Evolutionary conservation across 2,888 invertebrate genomes (phyloP).

Genomic region (Diarsia mendica): DNA sequence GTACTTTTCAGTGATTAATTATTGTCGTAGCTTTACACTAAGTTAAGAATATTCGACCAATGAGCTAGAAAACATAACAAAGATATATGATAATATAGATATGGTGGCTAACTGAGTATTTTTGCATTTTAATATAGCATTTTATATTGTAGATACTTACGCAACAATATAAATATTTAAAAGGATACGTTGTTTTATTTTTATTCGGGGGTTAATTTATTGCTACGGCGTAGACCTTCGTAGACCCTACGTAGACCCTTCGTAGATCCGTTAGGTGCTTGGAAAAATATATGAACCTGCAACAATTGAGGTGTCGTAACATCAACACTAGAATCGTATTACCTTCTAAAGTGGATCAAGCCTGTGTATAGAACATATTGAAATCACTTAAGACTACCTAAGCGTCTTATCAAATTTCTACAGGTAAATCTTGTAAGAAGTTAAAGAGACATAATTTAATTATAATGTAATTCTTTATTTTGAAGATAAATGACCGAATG

Average conservation of each 20-base stretch:
- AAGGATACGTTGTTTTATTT: constrained; percentile 36
- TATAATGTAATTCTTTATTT: neutral
- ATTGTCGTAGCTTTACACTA: constrained; percentile 27
- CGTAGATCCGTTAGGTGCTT: constrained; percentile 5
- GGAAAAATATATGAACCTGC: constrained; percentile 14
- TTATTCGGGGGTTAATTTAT: neutral
- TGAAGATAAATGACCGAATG: neutral
- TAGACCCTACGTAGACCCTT: constrained; percentile 17
- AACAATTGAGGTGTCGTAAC: constrained; percentile 16
- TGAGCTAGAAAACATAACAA: constrained; percentile 34
- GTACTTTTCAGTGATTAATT: constrained; percentile 26
- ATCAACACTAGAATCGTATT: neutral
- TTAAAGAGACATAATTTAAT: neutral
- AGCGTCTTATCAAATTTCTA: neutral
- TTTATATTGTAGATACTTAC: constrained; percentile 56
- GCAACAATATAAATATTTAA: constrained; percentile 54
- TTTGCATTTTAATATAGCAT: constrained; percentile 64
- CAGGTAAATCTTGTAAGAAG: neutral
- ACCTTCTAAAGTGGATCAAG: constrained; percentile 1
- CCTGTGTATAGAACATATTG: neutral
- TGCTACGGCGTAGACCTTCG: constrained; percentile 41
- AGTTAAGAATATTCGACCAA: constrained; percentile 39
- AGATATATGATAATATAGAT: too few species aligned
- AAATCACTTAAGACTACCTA: neutral
- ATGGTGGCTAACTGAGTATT: constrained; percentile 50